Percentiles rank a stretch among this genome's conserved stretches.
Evolutionary conservation across 2,888 invertebrate species (phyloP).

Genomic region (Melanophora roralis): DNA sequence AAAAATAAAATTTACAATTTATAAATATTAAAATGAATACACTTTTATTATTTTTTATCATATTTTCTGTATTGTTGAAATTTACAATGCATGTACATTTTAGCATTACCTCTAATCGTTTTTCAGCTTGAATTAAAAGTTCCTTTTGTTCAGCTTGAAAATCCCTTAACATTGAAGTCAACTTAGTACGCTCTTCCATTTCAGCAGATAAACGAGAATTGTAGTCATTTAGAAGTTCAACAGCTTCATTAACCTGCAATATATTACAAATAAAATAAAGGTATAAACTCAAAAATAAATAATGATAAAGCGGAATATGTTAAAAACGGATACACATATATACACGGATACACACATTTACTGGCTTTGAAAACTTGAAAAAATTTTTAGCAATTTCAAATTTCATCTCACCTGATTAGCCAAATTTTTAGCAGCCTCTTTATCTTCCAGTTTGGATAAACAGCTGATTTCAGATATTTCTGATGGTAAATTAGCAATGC

Average conservation of each 20-base stretch:
- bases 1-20: no score
- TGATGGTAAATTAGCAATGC: constrained; percentile 94
- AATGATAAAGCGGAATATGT: no score
- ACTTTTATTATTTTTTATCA: no score
- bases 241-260: constrained; percentile 85
- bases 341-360: no score
- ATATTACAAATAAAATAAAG: neutral
- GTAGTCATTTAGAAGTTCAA: constrained; percentile 90
- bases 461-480: constrained; percentile 95
- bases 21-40: no score
- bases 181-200: constrained; percentile 91
- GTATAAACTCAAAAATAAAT: no score
- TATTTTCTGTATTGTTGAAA: no score
- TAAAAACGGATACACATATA: no score
- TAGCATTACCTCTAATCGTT: constrained; percentile 90
- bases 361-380: no score
- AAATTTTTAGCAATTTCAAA: neutral
- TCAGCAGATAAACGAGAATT: constrained; percentile 91
- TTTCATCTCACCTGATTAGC: constrained; percentile 82
- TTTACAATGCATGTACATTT: no score
- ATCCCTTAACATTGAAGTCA: constrained; percentile 91
- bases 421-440: constrained; percentile 87
- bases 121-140: constrained; percentile 90
- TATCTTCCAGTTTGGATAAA: constrained; percentile 90
- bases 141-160: constrained; percentile 92